phyloP scores from a whole-genome alignment of 2,797 vertebrate genomes.

The Chiloscyllium punctatum region DNA sequence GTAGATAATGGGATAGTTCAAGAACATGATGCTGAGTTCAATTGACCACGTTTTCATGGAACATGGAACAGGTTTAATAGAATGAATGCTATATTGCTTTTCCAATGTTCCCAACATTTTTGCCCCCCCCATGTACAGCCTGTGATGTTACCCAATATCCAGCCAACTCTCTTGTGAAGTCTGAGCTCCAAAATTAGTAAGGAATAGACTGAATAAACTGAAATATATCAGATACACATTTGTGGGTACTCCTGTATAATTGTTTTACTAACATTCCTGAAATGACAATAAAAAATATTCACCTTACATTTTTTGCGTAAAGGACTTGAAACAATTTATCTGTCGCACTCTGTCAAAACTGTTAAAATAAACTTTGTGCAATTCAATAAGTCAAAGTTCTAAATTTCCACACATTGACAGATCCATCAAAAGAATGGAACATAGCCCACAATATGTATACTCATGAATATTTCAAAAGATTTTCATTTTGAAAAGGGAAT shows the following conservation, averaged over 20 bases:
- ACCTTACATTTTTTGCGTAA: background rate
- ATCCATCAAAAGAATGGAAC: background rate
- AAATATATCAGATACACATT: background rate
- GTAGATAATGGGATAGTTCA: no score
- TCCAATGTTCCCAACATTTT: background rate
- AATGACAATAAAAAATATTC: background rate
- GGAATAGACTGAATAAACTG: background rate
- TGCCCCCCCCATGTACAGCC: background rate
- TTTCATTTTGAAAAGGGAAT: constrained; percentile 9
- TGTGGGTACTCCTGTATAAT: background rate
- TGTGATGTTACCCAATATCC: background rate
- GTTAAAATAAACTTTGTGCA: background rate
- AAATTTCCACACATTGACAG: background rate
- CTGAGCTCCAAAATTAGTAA: background rate
- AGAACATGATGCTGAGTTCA: no score
- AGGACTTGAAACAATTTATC: background rate
- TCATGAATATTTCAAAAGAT: constrained; percentile 3
- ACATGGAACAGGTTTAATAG: background rate
- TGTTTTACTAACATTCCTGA: background rate
- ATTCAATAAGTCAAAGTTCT: background rate
- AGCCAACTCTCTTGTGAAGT: background rate
- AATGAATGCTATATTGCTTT: background rate
- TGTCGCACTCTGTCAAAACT: background rate
- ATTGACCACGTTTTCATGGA: no score
- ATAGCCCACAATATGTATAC: background rate